Evolutionary conservation across 2,113 vertebrate genomes (phyloP), one percentile per base, ranked within the genome.

Genomic region (Rissa tridactyla): DNA sequence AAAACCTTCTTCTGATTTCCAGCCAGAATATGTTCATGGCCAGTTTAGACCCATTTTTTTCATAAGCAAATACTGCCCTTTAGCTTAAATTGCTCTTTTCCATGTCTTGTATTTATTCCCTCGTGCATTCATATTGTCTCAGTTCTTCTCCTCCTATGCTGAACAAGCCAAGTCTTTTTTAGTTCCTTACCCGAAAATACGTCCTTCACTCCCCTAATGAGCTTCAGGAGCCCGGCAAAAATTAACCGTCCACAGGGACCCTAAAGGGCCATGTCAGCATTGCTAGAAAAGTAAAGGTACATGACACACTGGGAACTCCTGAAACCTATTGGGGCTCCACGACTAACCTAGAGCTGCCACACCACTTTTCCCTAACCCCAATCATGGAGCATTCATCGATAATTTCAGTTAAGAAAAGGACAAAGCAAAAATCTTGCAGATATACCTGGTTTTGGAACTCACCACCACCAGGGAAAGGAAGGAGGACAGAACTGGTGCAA

Each of bases 351-450:
- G 82, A 58, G 60, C 54, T 88, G 54, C n/a, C 72, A 68, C 77
- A 36, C 4, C 12, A n/a, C 91, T 52, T 26, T 46, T 44, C 73
- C n/a, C 72, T 29, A 76, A 16, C 27, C 34, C 76, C 3, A 21
- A 8, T 8, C 69, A 40, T 1, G 1, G 1, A 54, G 19, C 11
- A 47, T 16, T 60, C 30, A 34, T 34, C 2, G 1, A 13, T 5
- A 27, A 83, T 30, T 65, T 66, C 86, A 82, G 57, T 25, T 30
- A 49, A 82, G 47, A 78, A 84, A 79, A 84, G 26, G 40, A 79
- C 36, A 82, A 69, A 82, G 17, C 26, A 61, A 19, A 81, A 86
- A 11, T n/a, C 16, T 60, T 91, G 23, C 26, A 87, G 51, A 76
- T 47, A 12, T 2, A 21, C 13, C 11, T 18, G 17, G 2, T 51